Conservation (phyloP, 2,888 invertebrate genomes). For the Nemapogon koenigi region DNA sequence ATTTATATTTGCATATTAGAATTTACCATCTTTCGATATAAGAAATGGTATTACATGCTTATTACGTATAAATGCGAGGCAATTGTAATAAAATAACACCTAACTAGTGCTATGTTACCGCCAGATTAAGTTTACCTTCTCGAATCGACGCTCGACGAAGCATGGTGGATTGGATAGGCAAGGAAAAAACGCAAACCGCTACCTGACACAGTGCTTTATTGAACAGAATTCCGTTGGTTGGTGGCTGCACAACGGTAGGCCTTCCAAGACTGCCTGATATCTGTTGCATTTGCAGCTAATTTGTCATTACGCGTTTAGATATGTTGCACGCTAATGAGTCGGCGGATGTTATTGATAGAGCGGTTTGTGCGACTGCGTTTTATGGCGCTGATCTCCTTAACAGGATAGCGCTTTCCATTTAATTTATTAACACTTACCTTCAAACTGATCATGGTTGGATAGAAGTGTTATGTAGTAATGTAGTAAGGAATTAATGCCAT, state of each 20-base stretch:
- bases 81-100: too few species aligned
- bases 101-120: slow-evolving; percentile 8
- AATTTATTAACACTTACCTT: too few species aligned
- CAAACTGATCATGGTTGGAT: too few species aligned
- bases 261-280: slow-evolving; percentile 4
- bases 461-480: too few species aligned
- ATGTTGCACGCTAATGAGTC: slow-evolving; percentile 1
- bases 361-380: too few species aligned
- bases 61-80: too few species aligned
- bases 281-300: slow-evolving; percentile 5
- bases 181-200: slow-evolving; percentile 53
- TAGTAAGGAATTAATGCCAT: too few species aligned
- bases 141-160: slow-evolving; percentile 31
- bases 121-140: slow-evolving; percentile 22
- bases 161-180: slow-evolving; percentile 32
- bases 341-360: slow-evolving; percentile 8
- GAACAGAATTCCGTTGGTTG: slow-evolving; percentile 44
- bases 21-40: too few species aligned
- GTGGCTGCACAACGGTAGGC: slow-evolving; percentile 25
- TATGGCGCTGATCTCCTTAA: too few species aligned
- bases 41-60: too few species aligned
- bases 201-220: slow-evolving; percentile 59
- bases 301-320: slow-evolving; percentile 5
- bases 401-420: too few species aligned
- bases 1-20: too few species aligned